A percentile compares a stretch with the other conserved stretches of the same genome.
Conservation (phyloP, 2,888 invertebrate species). For the Acanthosoma haemorrhoidale region DNA sequence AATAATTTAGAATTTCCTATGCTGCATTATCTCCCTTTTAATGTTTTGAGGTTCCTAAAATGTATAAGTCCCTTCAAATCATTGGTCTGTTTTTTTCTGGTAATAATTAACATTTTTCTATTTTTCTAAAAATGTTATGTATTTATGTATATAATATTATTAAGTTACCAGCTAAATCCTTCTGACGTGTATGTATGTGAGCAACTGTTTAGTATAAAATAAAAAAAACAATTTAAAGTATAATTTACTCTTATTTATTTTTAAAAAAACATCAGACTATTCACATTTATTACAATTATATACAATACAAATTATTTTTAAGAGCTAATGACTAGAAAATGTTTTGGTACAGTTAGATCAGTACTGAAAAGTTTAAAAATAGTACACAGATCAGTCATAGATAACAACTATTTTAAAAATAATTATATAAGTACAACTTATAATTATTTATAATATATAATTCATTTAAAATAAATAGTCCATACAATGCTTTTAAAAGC, state of each 20-base stretch:
- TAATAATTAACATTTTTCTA: slow-evolving; percentile 11
- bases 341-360: not conserved
- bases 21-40: not conserved
- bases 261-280: not conserved
- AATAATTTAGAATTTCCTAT: not conserved
- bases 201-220: slow-evolving; percentile 27
- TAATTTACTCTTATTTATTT: slow-evolving; percentile 4
- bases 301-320: not conserved
- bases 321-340: not conserved
- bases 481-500: too few relatives aligned
- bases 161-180: slow-evolving; percentile 30
- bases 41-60: not conserved
- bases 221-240: not conserved
- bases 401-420: not conserved
- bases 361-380: not conserved
- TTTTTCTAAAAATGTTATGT: slow-evolving; percentile 32
- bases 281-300: not conserved
- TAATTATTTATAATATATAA: too few relatives aligned
- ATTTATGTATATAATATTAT: slow-evolving; percentile 26
- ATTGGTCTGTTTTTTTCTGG: not conserved
- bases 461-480: too few relatives aligned
- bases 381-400: not conserved
- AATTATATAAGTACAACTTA: too few relatives aligned
- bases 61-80: not conserved
- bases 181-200: slow-evolving; percentile 29